Evolutionary conservation across 2,113 vertebrate species (phyloP).

Genomic region (Numenius arquata): DNA sequence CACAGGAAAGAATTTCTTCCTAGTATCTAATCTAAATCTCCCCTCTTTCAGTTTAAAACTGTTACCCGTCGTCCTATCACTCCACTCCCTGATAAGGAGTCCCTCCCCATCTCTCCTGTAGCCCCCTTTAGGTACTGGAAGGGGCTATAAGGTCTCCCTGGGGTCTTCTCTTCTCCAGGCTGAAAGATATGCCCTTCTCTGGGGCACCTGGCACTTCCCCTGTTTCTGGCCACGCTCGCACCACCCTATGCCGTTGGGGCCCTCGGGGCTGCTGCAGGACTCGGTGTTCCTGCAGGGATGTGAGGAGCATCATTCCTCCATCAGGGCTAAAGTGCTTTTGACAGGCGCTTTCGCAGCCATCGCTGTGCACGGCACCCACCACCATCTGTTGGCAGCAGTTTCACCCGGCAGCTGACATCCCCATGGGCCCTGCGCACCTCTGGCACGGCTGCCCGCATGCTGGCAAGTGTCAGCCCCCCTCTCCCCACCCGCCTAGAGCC

Average conservation of each 20-base stretch:
- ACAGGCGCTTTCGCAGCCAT: accelerated
- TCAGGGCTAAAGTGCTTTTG: accelerated
- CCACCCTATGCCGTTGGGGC: accelerated
- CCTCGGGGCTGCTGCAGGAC: background rate
- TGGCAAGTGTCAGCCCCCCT: background rate
- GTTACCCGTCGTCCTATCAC: too few species aligned
- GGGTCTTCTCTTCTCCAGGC: too few species aligned
- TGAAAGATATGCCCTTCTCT: background rate
- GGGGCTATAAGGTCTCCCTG: too few species aligned
- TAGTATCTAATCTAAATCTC: too few species aligned
- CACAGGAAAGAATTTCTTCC: too few species aligned
- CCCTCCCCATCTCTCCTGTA: too few species aligned
- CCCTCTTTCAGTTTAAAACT: too few species aligned
- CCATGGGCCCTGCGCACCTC: background rate
- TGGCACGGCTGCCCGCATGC: accelerated
- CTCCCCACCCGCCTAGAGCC: background rate
- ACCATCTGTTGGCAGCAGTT: background rate
- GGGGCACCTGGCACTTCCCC: background rate
- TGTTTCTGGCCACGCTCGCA: accelerated
- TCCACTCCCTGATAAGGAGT: too few species aligned
- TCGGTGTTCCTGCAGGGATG: accelerated
- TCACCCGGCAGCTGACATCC: background rate
- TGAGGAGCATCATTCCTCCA: accelerated
- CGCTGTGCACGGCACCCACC: background rate
- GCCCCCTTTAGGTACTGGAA: too few species aligned